Percentiles rank a stretch among this genome's conserved stretches.
phyloP scores from a whole-genome alignment of 2,888 invertebrate genomes.

The Agriopis leucophaearia region DNA sequence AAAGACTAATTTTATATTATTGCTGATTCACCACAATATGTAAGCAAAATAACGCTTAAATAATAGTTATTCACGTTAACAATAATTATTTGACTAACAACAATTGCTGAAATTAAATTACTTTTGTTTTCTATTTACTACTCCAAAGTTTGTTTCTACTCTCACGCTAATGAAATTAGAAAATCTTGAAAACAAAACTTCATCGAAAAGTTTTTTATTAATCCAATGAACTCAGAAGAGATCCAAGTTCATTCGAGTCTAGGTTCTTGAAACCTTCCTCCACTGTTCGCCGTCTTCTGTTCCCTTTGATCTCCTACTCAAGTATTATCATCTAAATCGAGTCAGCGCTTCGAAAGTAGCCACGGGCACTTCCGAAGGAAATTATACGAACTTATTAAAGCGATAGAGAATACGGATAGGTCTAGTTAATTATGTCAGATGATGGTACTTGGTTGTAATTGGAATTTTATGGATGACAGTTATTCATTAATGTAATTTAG shows the following conservation, averaged over 20 bases:
- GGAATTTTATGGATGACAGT: not conserved
- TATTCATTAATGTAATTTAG: not conserved
- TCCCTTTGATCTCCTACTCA: constrained; percentile 30
- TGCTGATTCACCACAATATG: no score
- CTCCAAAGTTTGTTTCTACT: constrained; percentile 1
- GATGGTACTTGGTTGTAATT: not conserved
- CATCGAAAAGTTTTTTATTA: not conserved
- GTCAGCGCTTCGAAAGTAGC: constrained; percentile 29
- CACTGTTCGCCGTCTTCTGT: not conserved
- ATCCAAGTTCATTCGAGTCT: constrained; percentile 8
- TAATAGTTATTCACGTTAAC: no score
- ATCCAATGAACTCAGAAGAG: not conserved
- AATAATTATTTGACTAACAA: not conserved
- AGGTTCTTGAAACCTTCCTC: constrained; percentile 23
- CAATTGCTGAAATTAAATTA: not conserved
- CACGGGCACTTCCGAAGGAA: constrained; percentile 8
- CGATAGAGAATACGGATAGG: not conserved
- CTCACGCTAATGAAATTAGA: constrained; percentile 1
- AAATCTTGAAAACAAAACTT: constrained; percentile 2
- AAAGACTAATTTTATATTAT: no score
- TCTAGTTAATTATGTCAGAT: constrained; percentile 2
- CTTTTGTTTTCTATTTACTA: not conserved
- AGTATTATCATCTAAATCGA: constrained; percentile 37
- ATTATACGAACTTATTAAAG: constrained; percentile 22
- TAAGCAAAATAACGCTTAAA: no score